These are phyloP conservation scores for Drosophila eohydei DNA, from an alignment of 2,888 invertebrate genomes.

Conservation along the genomic window DNA sequence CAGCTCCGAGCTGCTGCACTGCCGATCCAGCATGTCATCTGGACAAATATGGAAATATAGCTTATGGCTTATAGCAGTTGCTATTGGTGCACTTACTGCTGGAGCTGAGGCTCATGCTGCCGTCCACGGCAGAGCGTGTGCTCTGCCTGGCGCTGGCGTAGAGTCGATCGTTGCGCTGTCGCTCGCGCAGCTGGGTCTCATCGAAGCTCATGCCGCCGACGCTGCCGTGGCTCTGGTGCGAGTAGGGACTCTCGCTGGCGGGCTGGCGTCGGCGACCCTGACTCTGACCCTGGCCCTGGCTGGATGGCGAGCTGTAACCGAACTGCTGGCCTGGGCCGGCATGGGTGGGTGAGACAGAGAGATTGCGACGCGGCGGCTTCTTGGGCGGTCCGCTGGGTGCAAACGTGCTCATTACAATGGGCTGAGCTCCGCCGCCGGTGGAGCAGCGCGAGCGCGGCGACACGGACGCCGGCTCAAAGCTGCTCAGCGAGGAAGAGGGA, in stretches of 20 bases:
- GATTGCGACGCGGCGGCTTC: constrained; percentile 94
- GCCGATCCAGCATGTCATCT: constrained; percentile 80
- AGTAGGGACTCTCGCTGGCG: constrained; percentile 77
- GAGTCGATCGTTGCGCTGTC: constrained; percentile 71
- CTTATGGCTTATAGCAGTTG: too few species aligned
- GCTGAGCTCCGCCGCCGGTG: constrained; percentile 73
- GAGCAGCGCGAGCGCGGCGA: constrained; percentile 82
- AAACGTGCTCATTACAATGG: constrained; percentile 75
- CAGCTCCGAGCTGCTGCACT: constrained; percentile 72
- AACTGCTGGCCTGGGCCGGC: constrained; percentile 84
- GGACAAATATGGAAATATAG: neutral
- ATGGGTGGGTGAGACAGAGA: constrained; percentile 94
- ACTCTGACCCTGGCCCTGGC: constrained; percentile 55
- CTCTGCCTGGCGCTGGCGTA: constrained; percentile 80
- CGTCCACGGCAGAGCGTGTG: constrained; percentile 64
- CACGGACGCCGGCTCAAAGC: constrained; percentile 82
- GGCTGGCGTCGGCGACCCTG: constrained; percentile 53
- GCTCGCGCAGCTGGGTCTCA: constrained; percentile 68
- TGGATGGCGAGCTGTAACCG: constrained; percentile 77
- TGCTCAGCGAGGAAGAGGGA: constrained; percentile 84
- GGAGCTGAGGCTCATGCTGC: constrained; percentile 73
- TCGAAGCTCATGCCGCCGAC: constrained; percentile 76
- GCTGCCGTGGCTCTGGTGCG: constrained; percentile 81
- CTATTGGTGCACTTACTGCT: constrained; percentile 67
- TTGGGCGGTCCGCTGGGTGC: constrained; percentile 91